Conservation (phyloP, 2,888 invertebrate species). For the Empis livida region DNA sequence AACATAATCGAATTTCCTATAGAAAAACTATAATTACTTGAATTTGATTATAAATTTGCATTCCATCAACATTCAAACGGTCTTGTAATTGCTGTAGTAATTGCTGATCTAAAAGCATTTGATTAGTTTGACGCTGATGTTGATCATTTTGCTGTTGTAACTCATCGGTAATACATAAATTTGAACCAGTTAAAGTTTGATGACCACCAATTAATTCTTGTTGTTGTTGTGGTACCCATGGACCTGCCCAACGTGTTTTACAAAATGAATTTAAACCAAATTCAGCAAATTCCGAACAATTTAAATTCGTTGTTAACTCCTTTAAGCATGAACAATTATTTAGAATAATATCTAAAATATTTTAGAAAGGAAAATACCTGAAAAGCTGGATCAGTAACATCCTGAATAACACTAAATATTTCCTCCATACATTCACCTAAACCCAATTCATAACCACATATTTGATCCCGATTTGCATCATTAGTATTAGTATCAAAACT, state of each 20-base stretch:
- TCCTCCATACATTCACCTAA: slow-evolving; percentile 34
- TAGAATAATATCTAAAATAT: neutral
- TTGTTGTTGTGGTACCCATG: slow-evolving; percentile 25
- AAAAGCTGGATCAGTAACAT: slow-evolving; percentile 25
- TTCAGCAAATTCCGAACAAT: slow-evolving; percentile 33
- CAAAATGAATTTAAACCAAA: slow-evolving; percentile 35
- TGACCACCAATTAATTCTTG: slow-evolving; percentile 18
- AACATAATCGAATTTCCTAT: no score
- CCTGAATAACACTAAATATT: slow-evolving; percentile 32
- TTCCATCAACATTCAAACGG: slow-evolving; percentile 33
- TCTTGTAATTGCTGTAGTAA: slow-evolving; percentile 37
- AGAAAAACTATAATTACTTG: slow-evolving; percentile 20
- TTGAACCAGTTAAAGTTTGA: slow-evolving; percentile 10
- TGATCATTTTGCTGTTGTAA: slow-evolving; percentile 18
- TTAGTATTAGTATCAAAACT: slow-evolving; percentile 26
- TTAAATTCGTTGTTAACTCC: slow-evolving; percentile 34
- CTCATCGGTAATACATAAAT: slow-evolving; percentile 18
- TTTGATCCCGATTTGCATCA: slow-evolving; percentile 25
- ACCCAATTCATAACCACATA: slow-evolving; percentile 23
- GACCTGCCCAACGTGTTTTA: slow-evolving; percentile 33
- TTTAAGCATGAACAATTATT: slow-evolving; percentile 10
- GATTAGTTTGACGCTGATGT: slow-evolving; percentile 24
- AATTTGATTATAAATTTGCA: slow-evolving; percentile 34
- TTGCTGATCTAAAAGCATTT: slow-evolving; percentile 32
- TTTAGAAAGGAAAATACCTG: slow-evolving; percentile 19